A percentile compares a stretch with the other conserved stretches of the same genome.
phyloP scores from a whole-genome alignment of 2,888 invertebrate genomes.

The Noctuana brunneofusca region DNA sequence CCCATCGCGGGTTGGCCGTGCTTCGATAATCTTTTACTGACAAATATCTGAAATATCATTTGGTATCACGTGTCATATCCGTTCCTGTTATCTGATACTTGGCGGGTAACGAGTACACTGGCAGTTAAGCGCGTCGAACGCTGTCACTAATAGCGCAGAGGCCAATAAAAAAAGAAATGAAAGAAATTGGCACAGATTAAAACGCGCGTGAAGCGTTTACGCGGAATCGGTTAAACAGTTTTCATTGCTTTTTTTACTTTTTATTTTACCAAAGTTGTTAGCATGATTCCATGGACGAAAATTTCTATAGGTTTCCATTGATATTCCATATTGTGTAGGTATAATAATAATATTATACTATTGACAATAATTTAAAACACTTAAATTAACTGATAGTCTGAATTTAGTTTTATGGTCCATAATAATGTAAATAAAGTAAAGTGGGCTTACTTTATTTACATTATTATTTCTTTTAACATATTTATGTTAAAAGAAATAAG shows the following conservation, averaged over 20 bases:
- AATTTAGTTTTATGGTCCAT: too few species aligned
- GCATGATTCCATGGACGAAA: too few species aligned
- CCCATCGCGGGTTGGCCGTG: slow-evolving; percentile 39
- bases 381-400: too few species aligned
- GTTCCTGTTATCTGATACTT: slow-evolving; percentile 46
- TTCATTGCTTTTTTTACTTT: background rate
- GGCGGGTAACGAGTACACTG: slow-evolving; percentile 20
- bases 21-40: slow-evolving; percentile 40
- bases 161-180: slow-evolving; percentile 27
- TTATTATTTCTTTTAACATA: too few species aligned
- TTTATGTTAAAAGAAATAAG: too few species aligned
- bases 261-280: background rate
- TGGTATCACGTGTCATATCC: slow-evolving; percentile 59
- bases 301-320: too few species aligned
- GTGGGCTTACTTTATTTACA: too few species aligned
- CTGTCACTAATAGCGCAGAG: slow-evolving; percentile 31
- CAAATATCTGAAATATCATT: slow-evolving; percentile 38
- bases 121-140: slow-evolving; percentile 33
- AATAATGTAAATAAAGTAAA: too few species aligned
- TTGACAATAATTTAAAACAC: too few species aligned
- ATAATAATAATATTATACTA: too few species aligned
- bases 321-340: too few species aligned
- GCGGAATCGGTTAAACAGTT: slow-evolving; percentile 4
- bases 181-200: slow-evolving; percentile 33
- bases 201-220: slow-evolving; percentile 20